Percentiles rank a stretch among this genome's conserved stretches.
phyloP scores from a whole-genome alignment of 2,888 invertebrate genomes.

The Thera obeliscata region DNA sequence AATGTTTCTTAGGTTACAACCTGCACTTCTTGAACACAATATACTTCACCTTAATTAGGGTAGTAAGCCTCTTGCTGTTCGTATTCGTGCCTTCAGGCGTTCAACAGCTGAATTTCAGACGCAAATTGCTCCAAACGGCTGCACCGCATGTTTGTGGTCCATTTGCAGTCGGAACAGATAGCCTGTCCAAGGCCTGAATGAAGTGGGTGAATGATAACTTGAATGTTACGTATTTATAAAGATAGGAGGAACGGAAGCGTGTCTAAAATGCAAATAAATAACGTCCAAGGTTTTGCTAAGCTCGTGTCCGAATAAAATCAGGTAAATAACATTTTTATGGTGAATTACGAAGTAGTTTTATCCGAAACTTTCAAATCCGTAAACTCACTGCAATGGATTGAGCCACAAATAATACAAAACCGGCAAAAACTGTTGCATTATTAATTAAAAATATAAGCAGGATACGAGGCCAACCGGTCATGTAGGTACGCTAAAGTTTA shows the following conservation, averaged over 20 bases:
- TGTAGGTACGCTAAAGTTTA: no score
- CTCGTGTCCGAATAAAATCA: no score
- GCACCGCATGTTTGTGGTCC: conserved; percentile 19
- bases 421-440: no score
- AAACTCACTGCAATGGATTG: no score
- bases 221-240: conserved; percentile 8
- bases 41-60: conserved; percentile 1
- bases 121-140: conserved; percentile 16
- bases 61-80: conserved; percentile 8
- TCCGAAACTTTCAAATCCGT: no score
- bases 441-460: no score
- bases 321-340: no score
- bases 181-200: conserved; percentile 6
- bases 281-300: no score
- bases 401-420: no score
- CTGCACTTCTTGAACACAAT: not conserved
- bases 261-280: not conserved
- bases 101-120: conserved; percentile 23
- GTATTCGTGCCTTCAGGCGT: conserved; percentile 16
- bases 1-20: not conserved
- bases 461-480: no score
- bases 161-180: conserved; percentile 15
- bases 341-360: no score
- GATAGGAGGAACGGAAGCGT: not conserved
- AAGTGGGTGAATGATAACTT: conserved; percentile 10